phyloP scores from a whole-genome alignment of 2,888 invertebrate genomes.

The Dicyrtoma fusca region DNA sequence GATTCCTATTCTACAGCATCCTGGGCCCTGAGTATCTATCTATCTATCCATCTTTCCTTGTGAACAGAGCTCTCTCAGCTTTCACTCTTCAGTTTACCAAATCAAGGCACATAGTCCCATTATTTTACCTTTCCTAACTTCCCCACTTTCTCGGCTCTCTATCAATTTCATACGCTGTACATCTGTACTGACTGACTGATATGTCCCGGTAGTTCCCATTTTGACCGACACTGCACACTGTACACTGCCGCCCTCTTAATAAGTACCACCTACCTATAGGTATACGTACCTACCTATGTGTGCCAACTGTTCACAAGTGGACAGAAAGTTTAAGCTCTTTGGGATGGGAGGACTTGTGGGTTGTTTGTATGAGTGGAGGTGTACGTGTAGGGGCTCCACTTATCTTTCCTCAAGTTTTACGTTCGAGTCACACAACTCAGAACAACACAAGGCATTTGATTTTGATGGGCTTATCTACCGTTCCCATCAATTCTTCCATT shows the following conservation, averaged over 20 bases:
- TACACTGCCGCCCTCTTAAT: too few relatives aligned
- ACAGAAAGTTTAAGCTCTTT: too few relatives aligned
- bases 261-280: too few relatives aligned
- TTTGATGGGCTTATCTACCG: constrained; percentile 15
- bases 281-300: too few relatives aligned
- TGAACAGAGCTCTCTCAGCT: too few relatives aligned
- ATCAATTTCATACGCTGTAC: too few relatives aligned
- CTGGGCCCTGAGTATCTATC: not conserved
- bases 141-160: not conserved
- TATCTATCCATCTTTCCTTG: not conserved
- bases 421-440: not conserved
- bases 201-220: too few relatives aligned
- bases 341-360: too few relatives aligned
- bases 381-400: not conserved
- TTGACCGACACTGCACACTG: too few relatives aligned
- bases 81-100: constrained; percentile 13
- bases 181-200: too few relatives aligned
- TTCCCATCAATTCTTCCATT: constrained; percentile 16
- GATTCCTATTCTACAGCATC: constrained; percentile 27
- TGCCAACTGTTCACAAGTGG: too few relatives aligned
- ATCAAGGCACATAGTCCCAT: constrained; percentile 34
- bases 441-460: constrained; percentile 16
- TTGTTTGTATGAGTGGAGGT: too few relatives aligned
- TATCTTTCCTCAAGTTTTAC: constrained; percentile 13
- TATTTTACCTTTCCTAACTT: constrained; percentile 28